Evolutionary conservation across 2,113 vertebrate genomes (phyloP).

Genomic region (Hiodon alosoides): DNA sequence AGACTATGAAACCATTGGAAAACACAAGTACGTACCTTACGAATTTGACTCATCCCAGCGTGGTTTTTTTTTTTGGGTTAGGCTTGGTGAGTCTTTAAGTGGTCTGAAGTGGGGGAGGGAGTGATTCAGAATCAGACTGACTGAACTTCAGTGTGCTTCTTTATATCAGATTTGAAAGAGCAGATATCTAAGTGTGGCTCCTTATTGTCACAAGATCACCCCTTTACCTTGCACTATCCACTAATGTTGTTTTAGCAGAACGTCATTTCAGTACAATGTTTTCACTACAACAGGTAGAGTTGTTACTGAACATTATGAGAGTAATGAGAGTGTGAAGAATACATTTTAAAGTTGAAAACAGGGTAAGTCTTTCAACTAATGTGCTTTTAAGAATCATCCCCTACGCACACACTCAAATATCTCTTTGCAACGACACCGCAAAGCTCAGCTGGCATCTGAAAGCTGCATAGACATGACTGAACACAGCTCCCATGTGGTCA

Average conservation of each 20-base stretch:
- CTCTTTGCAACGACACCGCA: no score
- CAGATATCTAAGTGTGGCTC: no score
- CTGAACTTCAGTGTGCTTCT: no score
- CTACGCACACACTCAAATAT: neutral
- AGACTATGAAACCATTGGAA: conserved; percentile 93
- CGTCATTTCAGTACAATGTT: no score
- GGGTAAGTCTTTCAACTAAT: no score
- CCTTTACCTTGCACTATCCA: no score
- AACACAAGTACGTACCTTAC: conserved; percentile 80
- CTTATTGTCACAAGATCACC: no score
- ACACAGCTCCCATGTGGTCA: neutral
- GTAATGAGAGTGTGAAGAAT: no score
- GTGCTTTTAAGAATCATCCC: no score
- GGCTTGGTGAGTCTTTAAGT: neutral
- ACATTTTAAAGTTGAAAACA: no score
- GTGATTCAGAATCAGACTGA: neutral
- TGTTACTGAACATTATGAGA: neutral
- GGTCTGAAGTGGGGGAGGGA: neutral
- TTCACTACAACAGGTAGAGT: neutral
- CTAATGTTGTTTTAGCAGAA: no score
- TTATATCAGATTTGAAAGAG: no score
- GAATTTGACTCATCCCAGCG: neutral
- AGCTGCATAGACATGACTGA: neutral
- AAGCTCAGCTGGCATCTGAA: neutral
- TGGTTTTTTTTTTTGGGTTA: neutral